Evolutionary conservation across 2,888 invertebrate species (phyloP), one percentile per base, ranked within the genome.

Genomic region (Fabriciana adippe): DNA sequence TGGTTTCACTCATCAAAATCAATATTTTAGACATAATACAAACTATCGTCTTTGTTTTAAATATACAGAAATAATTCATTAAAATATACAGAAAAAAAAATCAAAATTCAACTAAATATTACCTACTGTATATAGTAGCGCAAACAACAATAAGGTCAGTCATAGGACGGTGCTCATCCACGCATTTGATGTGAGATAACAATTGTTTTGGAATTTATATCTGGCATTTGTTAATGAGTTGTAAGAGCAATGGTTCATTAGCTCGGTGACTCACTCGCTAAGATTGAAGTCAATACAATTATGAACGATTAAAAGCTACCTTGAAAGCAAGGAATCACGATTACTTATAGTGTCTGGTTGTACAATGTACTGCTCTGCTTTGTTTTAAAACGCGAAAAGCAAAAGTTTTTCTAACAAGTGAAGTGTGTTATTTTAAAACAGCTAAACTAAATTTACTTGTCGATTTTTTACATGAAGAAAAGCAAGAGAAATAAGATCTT

Each of bases 151-250:
- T 48, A 60, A 66, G 66, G 64, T 64, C 68, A 68, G 55, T 51
- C 47, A 56, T 63, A 70, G 68, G 68, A 62, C 64, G 55, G 54
- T n/a, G 51, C 21, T 54, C 51, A 6, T 47, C 55, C 54, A 62
- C 55, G 63, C 55, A 55, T 51, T 50, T n/a, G 21, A 63, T 70
- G 63, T 50, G 53, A 71, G 61, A 71, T 71, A 71, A 69, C 57
- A 64, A 69, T 63, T 61, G 71, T 69, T 69, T 57, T 64, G 59
- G 64, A 56, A 60, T 68, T 59, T 61, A 45, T 54, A 64, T 65
- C 60, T 61, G 51, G 57, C 47, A 47, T 57, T n/a, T 61, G 67
- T 56, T 69, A 61, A 70, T 64, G 67, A 60, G 53, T 48, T 55
- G 31, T 64, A 63, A 68, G 51, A 66, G 57, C 55, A 66, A 63